Percentiles rank a stretch among this genome's conserved stretches.
These are phyloP conservation scores for Holothuria leucospilota DNA, from an alignment of 53 echinoderm and acorn worm genomes.

Conservation along the genomic window DNA sequence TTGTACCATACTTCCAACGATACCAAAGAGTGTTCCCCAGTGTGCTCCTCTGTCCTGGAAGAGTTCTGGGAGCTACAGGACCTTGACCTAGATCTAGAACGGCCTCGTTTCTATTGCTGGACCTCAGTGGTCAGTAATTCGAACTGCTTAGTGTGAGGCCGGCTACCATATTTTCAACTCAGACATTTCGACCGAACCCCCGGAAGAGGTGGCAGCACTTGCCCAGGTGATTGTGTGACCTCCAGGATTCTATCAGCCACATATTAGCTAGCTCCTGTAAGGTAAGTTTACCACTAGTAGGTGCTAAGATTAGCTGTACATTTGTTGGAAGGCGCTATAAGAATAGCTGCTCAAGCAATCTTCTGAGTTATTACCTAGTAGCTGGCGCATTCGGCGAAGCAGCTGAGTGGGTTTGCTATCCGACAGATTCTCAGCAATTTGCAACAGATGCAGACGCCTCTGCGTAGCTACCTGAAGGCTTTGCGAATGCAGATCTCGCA, in stretches of 20 bases:
- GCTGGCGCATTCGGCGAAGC: no score
- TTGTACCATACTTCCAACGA: no score
- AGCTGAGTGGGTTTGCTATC: no score
- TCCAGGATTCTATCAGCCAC: constrained; percentile 47
- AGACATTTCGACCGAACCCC: neutral
- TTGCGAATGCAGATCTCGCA: no score
- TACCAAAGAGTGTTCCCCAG: no score
- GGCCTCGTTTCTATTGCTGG: neutral
- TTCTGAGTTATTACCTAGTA: no score
- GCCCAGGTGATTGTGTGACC: no score
- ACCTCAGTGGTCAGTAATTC: constrained; percentile 7
- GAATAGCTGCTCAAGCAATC: constrained; percentile 54
- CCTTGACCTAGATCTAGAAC: neutral
- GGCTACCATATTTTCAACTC: neutral
- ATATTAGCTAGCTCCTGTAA: constrained; percentile 30
- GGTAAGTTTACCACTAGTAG: constrained; percentile 27
- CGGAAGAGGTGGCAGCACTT: neutral
- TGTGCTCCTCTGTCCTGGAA: no score
- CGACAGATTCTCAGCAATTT: no score
- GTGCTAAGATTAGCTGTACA: constrained; percentile 46
- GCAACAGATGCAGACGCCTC: no score
- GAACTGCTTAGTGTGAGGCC: constrained; percentile 24
- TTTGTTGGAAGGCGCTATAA: constrained; percentile 37
- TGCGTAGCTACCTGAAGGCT: no score
- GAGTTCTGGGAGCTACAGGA: neutral